Evolutionary conservation across 2,888 invertebrate genomes (phyloP), one percentile per base, ranked within the genome.

Genomic region (Ectemnius lituratus): DNA sequence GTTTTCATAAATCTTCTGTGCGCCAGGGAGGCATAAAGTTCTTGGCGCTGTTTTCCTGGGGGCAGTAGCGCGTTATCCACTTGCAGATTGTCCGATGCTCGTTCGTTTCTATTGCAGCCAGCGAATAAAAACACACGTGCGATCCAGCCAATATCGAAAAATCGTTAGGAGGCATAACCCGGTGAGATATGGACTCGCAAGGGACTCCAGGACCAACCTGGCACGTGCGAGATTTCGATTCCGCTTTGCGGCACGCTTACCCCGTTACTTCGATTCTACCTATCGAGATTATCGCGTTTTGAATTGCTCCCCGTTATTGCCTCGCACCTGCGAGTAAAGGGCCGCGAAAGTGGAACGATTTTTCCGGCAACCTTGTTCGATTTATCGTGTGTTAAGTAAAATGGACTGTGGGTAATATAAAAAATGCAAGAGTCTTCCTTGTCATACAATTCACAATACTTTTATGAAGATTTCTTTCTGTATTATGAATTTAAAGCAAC

Each of bases 281-380:
- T 16, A 14, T 52, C 52, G 52, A 14, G 52, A 16, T 16, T 52
- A 52, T 52, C 67, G 71, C 74, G 70, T 56, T 84, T 83, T 83
- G 84, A 84, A 83, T 84, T 84, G 84, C 79, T 82, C 82, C 84
- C 84, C 80, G 84, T 83, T 83, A 82, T 76, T 70, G 79, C 76
- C 73, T 63, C 73, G 67, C 74, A 70, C 46, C 71, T 75, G 37
- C 37, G 37, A 37, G 37, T 37, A 37, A 37, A 37, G 37, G 37
- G 37, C 37, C 37, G 37, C 37, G 37, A 37, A 37, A 37, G 37
- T 37, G 8, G 6, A 4, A 2, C 37, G 37, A 37, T 37, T 37
- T 37, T 37, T 37, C 37, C 8, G 37, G 37, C 62, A 13, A 4
- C 16, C 57, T 27, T 23, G 56, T 37, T 37, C 37, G 37, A 37